Conservation (phyloP, 2,888 invertebrate species). For the Thera obeliscata region DNA sequence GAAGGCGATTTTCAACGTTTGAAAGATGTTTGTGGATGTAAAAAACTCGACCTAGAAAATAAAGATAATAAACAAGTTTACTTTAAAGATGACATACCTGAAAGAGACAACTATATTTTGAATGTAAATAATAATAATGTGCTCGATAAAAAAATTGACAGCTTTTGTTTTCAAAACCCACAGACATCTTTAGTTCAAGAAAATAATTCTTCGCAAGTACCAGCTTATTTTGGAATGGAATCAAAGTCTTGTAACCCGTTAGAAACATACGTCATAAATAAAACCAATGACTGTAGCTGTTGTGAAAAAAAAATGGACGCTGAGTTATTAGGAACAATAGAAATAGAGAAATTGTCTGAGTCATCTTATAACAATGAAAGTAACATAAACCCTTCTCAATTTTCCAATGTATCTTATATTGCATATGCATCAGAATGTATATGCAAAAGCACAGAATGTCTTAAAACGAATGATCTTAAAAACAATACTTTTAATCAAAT, state of each 20-base stretch:
- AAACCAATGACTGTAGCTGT: not conserved
- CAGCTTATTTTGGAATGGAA: slow-evolving; percentile 46
- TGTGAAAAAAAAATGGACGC: slow-evolving; percentile 9
- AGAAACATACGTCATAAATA: slow-evolving; percentile 24
- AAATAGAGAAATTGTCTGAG: slow-evolving; percentile 1
- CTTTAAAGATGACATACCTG: slow-evolving; percentile 46
- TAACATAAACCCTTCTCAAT: slow-evolving; percentile 4
- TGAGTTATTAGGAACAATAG: slow-evolving; percentile 16
- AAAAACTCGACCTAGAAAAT: slow-evolving; percentile 33
- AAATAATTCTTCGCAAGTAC: slow-evolving; percentile 54
- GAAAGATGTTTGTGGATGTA: slow-evolving; percentile 59
- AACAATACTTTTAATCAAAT: slow-evolving; percentile 1
- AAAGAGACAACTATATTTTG: slow-evolving; percentile 46
- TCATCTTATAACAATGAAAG: not conserved
- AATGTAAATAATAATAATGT: not conserved
- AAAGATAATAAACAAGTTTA: slow-evolving; percentile 17
- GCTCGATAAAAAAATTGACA: not conserved
- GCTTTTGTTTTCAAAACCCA: slow-evolving; percentile 32
- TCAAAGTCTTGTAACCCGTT: slow-evolving; percentile 57
- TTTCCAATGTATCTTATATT: slow-evolving; percentile 26
- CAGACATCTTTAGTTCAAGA: slow-evolving; percentile 42
- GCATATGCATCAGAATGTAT: slow-evolving; percentile 24
- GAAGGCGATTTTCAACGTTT: slow-evolving; percentile 72
- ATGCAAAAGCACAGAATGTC: slow-evolving; percentile 27
- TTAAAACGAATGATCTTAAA: slow-evolving; percentile 5